Conservation (phyloP, 1,140 invertebrate genomes). For the Pissodes strobi region DNA sequence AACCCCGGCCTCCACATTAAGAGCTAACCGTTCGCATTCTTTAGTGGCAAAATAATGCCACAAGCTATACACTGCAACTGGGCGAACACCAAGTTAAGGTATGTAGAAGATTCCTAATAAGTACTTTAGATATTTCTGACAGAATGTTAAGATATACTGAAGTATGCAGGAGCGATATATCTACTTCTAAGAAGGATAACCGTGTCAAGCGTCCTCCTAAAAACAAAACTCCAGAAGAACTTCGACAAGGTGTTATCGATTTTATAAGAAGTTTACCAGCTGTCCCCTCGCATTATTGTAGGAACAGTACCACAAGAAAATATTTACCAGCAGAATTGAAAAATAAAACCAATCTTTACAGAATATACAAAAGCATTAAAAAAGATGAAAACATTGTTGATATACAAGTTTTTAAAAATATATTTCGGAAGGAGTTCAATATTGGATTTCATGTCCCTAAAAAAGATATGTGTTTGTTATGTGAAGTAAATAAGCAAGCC, state of each 20-base stretch:
- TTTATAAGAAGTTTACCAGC: constrained; percentile 21
- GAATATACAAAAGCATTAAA: background rate
- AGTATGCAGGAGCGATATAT: constrained; percentile 6
- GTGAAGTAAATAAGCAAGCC: constrained; percentile 8
- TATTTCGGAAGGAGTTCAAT: constrained; percentile 23
- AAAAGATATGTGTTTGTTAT: constrained; percentile 23
- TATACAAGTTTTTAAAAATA: constrained; percentile 15
- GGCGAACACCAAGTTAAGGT: constrained; percentile 2
- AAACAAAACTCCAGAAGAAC: constrained; percentile 19
- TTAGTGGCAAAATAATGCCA: too few relatives aligned
- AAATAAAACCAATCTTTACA: constrained; percentile 18
- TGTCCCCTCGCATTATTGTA: constrained; percentile 26
- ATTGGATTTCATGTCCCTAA: constrained; percentile 21
- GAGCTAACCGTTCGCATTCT: too few relatives aligned
- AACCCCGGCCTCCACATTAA: too few relatives aligned
- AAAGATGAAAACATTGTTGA: constrained; percentile 14
- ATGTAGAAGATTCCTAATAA: constrained; percentile 20
- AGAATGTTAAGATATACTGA: constrained; percentile 15
- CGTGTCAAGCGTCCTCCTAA: constrained; percentile 8
- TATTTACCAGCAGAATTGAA: constrained; percentile 21
- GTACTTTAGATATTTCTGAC: constrained; percentile 15
- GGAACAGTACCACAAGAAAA: constrained; percentile 9
- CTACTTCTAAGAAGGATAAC: constrained; percentile 10
- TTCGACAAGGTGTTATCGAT: constrained; percentile 10
- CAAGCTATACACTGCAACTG: background rate